phyloP scores from a whole-genome alignment of 1,140 invertebrate genomes.

The Drosophila neocordata region DNA sequence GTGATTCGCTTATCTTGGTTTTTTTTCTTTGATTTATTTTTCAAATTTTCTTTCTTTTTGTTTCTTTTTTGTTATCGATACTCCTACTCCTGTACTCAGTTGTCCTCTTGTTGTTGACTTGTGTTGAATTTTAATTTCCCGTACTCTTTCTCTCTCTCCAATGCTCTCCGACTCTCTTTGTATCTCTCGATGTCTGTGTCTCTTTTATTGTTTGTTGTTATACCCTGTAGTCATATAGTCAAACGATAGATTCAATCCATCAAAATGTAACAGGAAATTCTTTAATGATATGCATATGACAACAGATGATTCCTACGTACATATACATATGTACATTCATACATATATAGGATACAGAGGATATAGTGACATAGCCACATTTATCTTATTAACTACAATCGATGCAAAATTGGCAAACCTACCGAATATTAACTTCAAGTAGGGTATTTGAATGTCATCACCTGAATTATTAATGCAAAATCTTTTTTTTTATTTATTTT shows the following conservation, averaged over 20 bases:
- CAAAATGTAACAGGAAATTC: too few species aligned
- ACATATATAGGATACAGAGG: too few species aligned
- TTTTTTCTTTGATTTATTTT: conserved; percentile 48
- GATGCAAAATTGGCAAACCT: too few species aligned
- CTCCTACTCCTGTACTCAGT: conserved; percentile 2
- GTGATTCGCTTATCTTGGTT: conserved; percentile 52
- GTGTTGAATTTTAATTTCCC: conserved; percentile 51
- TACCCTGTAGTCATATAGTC: background rate
- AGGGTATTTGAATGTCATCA: too few species aligned
- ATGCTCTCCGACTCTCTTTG: conserved; percentile 20
- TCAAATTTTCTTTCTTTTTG: conserved; percentile 21
- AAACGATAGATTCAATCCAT: background rate
- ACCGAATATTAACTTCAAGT: too few species aligned
- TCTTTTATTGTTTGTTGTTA: conserved; percentile 18
- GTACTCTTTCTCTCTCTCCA: background rate
- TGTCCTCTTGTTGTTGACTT: conserved; percentile 25
- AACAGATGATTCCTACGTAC: too few species aligned
- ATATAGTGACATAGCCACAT: too few species aligned
- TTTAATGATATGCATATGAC: too few species aligned
- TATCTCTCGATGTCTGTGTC: conserved; percentile 1
- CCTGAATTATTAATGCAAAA: too few species aligned
- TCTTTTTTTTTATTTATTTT: conserved; percentile 19
- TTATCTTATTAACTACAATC: too few species aligned
- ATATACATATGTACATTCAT: too few species aligned
- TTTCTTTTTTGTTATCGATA: conserved; percentile 42